Conservation (phyloP, 1,140 invertebrate genomes). For the Gonioctena quinquepunctata region DNA sequence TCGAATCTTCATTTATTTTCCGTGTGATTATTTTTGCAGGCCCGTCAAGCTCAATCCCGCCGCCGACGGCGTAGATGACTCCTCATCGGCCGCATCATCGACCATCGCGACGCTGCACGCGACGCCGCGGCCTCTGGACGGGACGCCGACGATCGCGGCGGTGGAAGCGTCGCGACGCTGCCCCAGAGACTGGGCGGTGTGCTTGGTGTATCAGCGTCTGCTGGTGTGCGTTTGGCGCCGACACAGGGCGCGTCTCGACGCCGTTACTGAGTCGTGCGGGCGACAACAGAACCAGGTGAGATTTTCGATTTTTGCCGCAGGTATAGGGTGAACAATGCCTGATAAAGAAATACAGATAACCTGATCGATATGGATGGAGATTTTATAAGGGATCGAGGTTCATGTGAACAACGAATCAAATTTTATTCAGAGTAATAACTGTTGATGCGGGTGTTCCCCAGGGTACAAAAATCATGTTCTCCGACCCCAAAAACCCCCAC, state of each 20-base stretch:
- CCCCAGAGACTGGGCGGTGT: slow-evolving; percentile 22
- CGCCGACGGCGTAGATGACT: neutral
- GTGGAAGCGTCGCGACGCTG: slow-evolving; percentile 19
- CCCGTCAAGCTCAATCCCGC: neutral
- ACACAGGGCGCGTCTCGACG: slow-evolving; percentile 24
- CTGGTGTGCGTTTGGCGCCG: slow-evolving; percentile 38
- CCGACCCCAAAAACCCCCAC: no score
- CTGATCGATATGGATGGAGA: no score
- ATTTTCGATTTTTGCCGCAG: slow-evolving; percentile 1
- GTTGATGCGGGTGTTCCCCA: no score
- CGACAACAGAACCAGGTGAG: slow-evolving; percentile 36
- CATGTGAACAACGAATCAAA: no score
- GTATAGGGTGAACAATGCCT: no score
- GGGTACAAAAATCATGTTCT: no score
- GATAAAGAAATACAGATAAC: no score
- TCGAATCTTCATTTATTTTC: no score
- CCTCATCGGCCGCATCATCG: no score
- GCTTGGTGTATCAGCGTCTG: slow-evolving; percentile 26
- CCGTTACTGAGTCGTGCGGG: slow-evolving; percentile 8
- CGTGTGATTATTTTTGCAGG: no score
- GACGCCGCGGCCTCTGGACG: slow-evolving; percentile 30
- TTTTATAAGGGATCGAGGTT: no score
- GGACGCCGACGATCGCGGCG: neutral
- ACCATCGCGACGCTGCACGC: slow-evolving; percentile 26
- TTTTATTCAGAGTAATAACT: no score